Base-by-base conservation (phyloP, 2,113 vertebrate species). In the Plecturocebus donacophilus region DNA sequence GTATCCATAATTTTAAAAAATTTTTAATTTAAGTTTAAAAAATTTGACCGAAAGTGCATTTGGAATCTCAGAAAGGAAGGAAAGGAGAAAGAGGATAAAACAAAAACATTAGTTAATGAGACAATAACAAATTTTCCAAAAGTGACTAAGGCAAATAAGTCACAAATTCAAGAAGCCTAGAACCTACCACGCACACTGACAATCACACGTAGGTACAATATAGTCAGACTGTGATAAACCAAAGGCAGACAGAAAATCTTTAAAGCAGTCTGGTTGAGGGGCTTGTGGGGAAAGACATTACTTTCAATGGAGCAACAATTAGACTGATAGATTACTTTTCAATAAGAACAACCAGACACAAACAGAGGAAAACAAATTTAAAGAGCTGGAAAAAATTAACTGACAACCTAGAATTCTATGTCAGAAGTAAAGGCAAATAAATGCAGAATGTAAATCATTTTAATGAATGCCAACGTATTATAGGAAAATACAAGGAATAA, bases 221-320 rank as follows among this genome's bases (percentile, higher is more conserved):
- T 35, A 19, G 6, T 85, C 58, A 84, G 40, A 85, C 10, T 49
- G 27, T 13, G 61, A 2, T 66, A 88, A 73, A 73, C 7, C 58
- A 95, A 93, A 93, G 30, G 91, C 81, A 71, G 86, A 64, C 81
- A 71, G 86, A 64, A 38, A 77, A 96, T 27, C 8, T 71, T 84
- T 70, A n/a, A 68, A 88, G 8, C 27, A 45, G 19, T 32, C 23
- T 66, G 30, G 5, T 7, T 52, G 13, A 14, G 6, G 49, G 61
- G 61, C 27, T 30, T 64, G 61, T 64, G 27, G 16, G 20, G 2
- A 38, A 14, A n/a, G 20, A 76, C 11, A 73, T 42, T 92, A 7
- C 54, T 61, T 68, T 90, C 79, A 81, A 87, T 77, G 73, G 16
- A 83, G 32, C 35, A 54, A 61, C 32, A 89, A 61, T 79, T 85